Evolutionary conservation across 2,113 vertebrate genomes (phyloP).

Genomic region (Madoqua kirkii): DNA sequence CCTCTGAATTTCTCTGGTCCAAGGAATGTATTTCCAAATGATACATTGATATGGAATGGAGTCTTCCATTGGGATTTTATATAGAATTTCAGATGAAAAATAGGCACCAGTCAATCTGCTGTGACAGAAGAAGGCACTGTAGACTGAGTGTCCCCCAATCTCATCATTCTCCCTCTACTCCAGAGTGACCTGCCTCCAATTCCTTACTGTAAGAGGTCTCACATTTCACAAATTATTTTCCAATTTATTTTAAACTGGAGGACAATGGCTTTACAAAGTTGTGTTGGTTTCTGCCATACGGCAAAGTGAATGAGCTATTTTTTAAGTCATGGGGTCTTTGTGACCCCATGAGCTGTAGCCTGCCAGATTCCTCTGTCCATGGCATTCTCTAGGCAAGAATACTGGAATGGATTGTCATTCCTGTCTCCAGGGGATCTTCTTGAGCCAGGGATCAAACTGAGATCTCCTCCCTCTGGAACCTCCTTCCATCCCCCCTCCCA

Average conservation of each 20-base stretch:
- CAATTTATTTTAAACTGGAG: neutral
- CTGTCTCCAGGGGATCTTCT: neutral
- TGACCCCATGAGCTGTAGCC: neutral
- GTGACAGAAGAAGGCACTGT: neutral
- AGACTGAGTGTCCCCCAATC: too few relatives aligned
- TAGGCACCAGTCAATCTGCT: neutral
- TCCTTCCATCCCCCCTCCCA: neutral
- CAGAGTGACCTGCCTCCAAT: neutral
- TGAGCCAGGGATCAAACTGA: rapidly evolving
- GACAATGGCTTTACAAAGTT: neutral
- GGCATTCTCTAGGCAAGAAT: neutral
- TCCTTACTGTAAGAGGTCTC: neutral
- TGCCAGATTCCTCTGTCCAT: neutral
- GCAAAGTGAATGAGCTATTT: neutral
- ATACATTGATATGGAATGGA: neutral
- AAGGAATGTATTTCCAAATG: neutral
- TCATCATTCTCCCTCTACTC: too few relatives aligned
- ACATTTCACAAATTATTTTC: neutral
- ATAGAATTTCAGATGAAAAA: neutral
- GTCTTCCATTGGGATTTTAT: neutral
- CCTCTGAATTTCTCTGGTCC: neutral
- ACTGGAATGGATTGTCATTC: neutral
- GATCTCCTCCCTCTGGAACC: neutral
- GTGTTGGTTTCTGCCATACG: neutral
- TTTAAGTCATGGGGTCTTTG: neutral